These are phyloP conservation scores for Nyctibius grandis DNA, from an alignment of 2,797 vertebrate species.

Conservation along the genomic window DNA sequence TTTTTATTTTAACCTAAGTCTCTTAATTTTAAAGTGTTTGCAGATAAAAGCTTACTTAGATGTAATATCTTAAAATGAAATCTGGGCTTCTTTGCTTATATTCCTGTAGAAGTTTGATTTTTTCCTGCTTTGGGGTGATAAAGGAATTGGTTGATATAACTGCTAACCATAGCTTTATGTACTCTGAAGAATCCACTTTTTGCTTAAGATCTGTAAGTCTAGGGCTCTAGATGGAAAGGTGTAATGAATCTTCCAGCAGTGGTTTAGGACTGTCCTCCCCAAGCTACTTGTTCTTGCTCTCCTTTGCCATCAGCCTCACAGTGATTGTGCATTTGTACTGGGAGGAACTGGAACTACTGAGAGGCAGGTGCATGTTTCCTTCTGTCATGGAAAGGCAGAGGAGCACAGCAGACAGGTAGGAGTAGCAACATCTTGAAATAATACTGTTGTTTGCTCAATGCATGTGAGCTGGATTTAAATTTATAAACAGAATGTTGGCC, in stretches of 20 bases:
- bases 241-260: neutral
- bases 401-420: neutral
- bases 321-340: neutral
- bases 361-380: neutral
- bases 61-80: neutral
- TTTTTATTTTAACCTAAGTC: neutral
- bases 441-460: neutral
- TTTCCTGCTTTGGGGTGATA: neutral
- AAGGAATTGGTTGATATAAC: neutral
- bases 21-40: neutral
- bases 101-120: neutral
- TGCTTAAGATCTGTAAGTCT: neutral
- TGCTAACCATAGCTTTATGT: neutral
- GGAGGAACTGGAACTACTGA: neutral
- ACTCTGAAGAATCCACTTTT: neutral
- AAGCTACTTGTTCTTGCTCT: neutral
- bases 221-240: neutral
- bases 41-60: neutral
- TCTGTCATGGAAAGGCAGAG: neutral
- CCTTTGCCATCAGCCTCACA: neutral
- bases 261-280: neutral
- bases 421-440: neutral
- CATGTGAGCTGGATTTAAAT: neutral
- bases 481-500: neutral
- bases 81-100: neutral